Evolutionary conservation across 1,140 invertebrate species (phyloP), one percentile per base, ranked within the genome.

Genomic region (Cheumatopsyche charites): DNA sequence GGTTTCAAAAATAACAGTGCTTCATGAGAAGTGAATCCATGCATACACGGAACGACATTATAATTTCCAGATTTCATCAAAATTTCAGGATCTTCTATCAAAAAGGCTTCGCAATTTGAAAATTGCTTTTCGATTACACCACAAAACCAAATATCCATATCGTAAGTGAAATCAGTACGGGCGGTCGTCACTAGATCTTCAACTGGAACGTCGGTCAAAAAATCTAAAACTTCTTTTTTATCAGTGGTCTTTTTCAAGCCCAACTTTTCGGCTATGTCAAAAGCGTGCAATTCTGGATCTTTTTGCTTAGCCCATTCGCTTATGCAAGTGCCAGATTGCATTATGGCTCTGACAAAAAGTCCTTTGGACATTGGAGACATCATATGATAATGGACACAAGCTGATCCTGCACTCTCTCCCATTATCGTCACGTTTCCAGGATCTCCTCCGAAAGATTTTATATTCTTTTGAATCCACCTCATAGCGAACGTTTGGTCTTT

Each of bases 381-480:
- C 3, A 78, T 49, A 0, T 81, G 75, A 23, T 79, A 67, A 74
- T 83, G 80, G 1, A 82, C 82, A 0, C 81, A 81, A 0, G 80
- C 82, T 2, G 82, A 84, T n/a, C 86, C 87, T 0, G 85, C 85
- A 73, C 82, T 83, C 65, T 87, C 85, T 13, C 87, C 87, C 63
- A 82, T 83, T 0, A 88, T 68, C 0, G 82, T 84, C 0, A 90
- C 85, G 69, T 87, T 86, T 13, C 85, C 78, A 1, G 85, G 80
- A 80, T 89, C 87, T 0, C 89, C 89, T 41, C 88, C 88, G 76
- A 90, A 90, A 45, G 79, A 77, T n/a, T 84, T 79, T 26, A 90
- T 89, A 74, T 90, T 89, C 19, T 85, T 79, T 75, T 77, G 75
- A 17, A 79, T 47, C 52, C 76, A 73, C 66, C 62, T 75, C 25